Conservation (phyloP, 2,888 invertebrate genomes). For the Drosophila subquinaria region DNA sequence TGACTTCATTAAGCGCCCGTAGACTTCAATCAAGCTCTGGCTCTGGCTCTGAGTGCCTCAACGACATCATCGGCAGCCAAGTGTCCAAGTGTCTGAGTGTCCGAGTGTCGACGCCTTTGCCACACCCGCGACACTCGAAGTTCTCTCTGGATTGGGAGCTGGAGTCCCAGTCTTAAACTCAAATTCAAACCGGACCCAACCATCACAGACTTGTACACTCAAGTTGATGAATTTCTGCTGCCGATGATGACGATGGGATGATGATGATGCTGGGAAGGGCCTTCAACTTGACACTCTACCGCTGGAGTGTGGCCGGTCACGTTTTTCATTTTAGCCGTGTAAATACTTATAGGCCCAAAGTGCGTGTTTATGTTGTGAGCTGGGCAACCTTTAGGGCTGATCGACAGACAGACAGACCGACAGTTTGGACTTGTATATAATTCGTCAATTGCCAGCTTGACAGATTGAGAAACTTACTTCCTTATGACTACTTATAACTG, state of each 20-base stretch:
- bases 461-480: constrained; percentile 46
- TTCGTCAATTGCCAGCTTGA: constrained; percentile 33
- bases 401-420: constrained; percentile 38
- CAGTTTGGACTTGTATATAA: constrained; percentile 15
- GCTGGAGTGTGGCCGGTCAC: constrained; percentile 60
- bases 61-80: constrained; percentile 25
- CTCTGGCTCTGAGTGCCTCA: constrained; percentile 38
- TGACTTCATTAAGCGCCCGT: constrained; percentile 66
- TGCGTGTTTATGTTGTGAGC: constrained; percentile 43
- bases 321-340: constrained; percentile 62
- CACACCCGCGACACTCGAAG: constrained; percentile 60
- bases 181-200: constrained; percentile 41
- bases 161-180: constrained; percentile 6
- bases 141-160: constrained; percentile 19
- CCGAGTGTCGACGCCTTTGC: constrained; percentile 60
- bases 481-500: constrained; percentile 27
- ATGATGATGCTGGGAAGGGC: constrained; percentile 54
- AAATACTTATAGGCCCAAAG: constrained; percentile 45
- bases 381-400: constrained; percentile 44
- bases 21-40: constrained; percentile 51
- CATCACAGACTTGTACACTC: constrained; percentile 37
- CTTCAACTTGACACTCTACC: constrained; percentile 75
- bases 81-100: constrained; percentile 12
- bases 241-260: constrained; percentile 22
- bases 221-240: constrained; percentile 47